phyloP scores from a whole-genome alignment of 1,140 invertebrate genomes.

The Phortica variegata region DNA sequence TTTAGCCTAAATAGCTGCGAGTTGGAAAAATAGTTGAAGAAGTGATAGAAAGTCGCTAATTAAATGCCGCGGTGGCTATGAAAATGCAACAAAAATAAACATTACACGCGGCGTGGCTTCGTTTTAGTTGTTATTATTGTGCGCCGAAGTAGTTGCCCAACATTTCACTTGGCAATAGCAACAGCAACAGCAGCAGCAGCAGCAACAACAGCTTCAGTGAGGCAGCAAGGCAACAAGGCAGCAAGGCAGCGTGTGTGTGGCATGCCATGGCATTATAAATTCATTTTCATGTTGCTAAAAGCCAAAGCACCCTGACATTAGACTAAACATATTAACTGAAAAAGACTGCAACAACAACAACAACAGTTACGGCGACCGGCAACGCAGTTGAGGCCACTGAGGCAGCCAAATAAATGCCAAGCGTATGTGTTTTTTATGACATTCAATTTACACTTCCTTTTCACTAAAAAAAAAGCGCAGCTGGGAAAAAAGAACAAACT shows the following conservation, averaged over 20 bases:
- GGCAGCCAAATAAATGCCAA: neutral
- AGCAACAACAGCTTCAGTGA: no score
- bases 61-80: conserved; percentile 1
- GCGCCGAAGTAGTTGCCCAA: no score
- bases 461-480: conserved; percentile 10
- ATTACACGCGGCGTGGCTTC: no score
- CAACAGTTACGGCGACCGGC: conserved; percentile 7
- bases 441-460: conserved; percentile 52
- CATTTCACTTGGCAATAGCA: no score
- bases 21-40: neutral
- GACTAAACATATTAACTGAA: conserved; percentile 24
- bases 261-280: conserved; percentile 23
- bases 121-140: no score
- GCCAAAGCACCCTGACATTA: conserved; percentile 37
- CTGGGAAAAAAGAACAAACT: conserved; percentile 8
- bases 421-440: conserved; percentile 32
- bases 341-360: conserved; percentile 22
- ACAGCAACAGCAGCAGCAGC: no score
- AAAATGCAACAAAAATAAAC: no score
- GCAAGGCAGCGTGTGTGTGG: conserved; percentile 12
- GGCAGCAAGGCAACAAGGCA: no score
- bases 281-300: conserved; percentile 45
- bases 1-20: no score
- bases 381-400: conserved; percentile 15
- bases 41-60: conserved; percentile 1